A percentile compares a stretch with the other conserved stretches of the same genome.
Evolutionary conservation across 2,888 invertebrate species (phyloP).

Genomic region (Drosophila meridiana): DNA sequence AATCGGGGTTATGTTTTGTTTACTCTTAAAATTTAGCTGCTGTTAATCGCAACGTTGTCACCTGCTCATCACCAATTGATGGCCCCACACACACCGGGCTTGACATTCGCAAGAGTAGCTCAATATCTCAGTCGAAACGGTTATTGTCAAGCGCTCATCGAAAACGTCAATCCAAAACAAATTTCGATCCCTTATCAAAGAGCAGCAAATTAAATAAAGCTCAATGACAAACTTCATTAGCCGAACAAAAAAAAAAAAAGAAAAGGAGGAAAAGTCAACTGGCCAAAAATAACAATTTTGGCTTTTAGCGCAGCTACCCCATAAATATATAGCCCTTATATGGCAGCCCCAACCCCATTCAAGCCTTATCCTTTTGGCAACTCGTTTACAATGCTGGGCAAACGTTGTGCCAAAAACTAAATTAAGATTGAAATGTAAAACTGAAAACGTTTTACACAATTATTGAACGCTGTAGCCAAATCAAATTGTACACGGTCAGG

Average conservation of each 20-base stretch:
- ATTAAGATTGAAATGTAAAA: conserved; percentile 85
- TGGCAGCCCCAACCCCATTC: background rate
- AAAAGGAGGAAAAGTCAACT: conserved; percentile 16
- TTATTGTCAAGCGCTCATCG: conserved; percentile 7
- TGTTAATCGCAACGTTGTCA: background rate
- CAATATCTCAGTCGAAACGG: background rate
- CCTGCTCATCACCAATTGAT: background rate
- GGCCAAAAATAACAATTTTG: conserved; percentile 73
- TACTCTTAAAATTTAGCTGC: background rate
- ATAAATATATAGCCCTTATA: background rate
- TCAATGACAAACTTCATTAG: conserved; percentile 82
- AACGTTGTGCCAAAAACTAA: conserved; percentile 82
- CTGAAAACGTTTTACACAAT: conserved; percentile 84
- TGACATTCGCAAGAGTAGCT: background rate
- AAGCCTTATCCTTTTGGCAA: background rate
- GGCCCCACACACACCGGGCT: too few species aligned
- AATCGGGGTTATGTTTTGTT: too few species aligned
- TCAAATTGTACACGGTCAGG: conserved; percentile 22
- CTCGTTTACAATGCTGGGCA: conserved; percentile 51
- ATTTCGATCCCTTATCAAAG: conserved; percentile 33
- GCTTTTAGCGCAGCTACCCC: conserved; percentile 39
- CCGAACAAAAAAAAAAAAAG: conserved; percentile 63
- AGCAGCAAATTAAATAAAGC: conserved; percentile 76
- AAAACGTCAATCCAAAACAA: conserved; percentile 27
- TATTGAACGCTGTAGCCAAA: conserved; percentile 65